These are phyloP conservation scores for Rapana venosa DNA, from an alignment of 2,888 invertebrate genomes.

Conservation along the genomic window DNA sequence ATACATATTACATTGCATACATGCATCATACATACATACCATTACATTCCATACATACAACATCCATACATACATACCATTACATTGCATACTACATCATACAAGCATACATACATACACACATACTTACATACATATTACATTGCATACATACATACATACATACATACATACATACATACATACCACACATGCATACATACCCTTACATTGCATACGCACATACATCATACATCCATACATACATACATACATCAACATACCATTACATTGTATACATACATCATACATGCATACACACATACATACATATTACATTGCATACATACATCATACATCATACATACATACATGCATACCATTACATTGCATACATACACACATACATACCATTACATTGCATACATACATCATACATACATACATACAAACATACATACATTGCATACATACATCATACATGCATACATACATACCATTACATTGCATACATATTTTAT, in stretches of 20 bases:
- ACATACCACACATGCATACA: slow-evolving; percentile 28
- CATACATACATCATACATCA: neutral
- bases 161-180: neutral
- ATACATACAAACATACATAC: slow-evolving; percentile 3
- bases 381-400: slow-evolving; percentile 23
- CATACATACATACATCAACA: no score
- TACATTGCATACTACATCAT: no score
- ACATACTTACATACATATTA: neutral
- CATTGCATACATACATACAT: neutral
- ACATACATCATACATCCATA: slow-evolving; percentile 18
- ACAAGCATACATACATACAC: no score
- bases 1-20: neutral
- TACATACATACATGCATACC: slow-evolving; percentile 22
- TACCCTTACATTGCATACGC: no score
- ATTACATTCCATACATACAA: slow-evolving; percentile 16
- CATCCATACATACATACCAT: no score
- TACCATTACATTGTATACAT: no score
- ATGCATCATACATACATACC: slow-evolving; percentile 22
- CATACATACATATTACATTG: no score
- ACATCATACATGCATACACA: no score
- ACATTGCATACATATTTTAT: no score
- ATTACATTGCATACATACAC: slow-evolving; percentile 5
- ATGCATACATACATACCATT: slow-evolving; percentile 16
- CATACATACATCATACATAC: neutral
- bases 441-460: slow-evolving; percentile 20